Percentiles rank a stretch among this genome's conserved stretches.
Conservation (phyloP, 2,888 invertebrate species). For the Cantharis rustica region DNA sequence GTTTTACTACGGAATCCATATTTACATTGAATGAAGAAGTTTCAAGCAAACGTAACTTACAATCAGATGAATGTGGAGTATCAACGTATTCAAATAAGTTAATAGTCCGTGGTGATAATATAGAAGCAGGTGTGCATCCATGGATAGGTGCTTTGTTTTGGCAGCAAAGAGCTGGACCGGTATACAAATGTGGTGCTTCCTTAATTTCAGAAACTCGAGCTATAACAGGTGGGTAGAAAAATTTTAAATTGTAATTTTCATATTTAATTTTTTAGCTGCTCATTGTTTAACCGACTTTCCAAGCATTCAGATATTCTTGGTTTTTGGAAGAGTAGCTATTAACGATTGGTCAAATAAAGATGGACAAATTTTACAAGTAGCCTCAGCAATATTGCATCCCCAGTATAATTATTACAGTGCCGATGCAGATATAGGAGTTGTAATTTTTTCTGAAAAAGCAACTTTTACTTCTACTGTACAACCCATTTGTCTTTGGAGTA, state of each 20-base stretch:
- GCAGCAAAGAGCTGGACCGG: constrained; percentile 42
- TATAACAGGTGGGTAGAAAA: constrained; percentile 44
- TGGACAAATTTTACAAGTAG: constrained; percentile 31
- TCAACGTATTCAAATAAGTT: neutral
- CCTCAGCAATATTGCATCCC: constrained; percentile 53
- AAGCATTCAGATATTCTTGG: constrained; percentile 20
- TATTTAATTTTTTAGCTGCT: constrained; percentile 41
- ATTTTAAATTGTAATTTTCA: neutral
- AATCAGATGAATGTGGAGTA: neutral
- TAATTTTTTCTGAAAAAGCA: constrained; percentile 59
- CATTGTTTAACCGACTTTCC: constrained; percentile 42
- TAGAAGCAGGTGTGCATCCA: constrained; percentile 48
- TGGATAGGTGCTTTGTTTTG: constrained; percentile 53
- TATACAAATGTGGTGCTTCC: constrained; percentile 51
- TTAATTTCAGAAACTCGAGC: constrained; percentile 49
- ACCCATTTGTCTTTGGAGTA: constrained; percentile 68
- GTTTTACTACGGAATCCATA: neutral
- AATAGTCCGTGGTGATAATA: constrained; percentile 40
- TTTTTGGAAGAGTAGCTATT: constrained; percentile 46
- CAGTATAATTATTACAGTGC: constrained; percentile 62
- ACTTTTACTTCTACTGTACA: constrained; percentile 61
- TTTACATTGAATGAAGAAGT: neutral
- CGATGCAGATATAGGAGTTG: constrained; percentile 63
- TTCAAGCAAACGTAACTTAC: neutral
- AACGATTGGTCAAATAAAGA: constrained; percentile 42